phyloP scores from a whole-genome alignment of 1,140 invertebrate species.

The Hydropsyche tenuis region DNA sequence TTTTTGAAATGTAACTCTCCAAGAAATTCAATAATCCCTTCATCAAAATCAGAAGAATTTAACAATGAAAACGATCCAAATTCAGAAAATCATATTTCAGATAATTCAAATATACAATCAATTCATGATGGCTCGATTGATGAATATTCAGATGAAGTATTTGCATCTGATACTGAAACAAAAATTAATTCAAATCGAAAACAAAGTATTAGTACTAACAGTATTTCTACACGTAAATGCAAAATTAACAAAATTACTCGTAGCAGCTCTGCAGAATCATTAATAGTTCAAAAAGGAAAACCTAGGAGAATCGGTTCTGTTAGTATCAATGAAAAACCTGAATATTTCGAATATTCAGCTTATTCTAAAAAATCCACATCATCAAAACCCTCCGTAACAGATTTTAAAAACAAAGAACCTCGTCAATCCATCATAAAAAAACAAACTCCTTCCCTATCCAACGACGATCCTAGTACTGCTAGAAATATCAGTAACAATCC shows the following conservation, averaged over 20 bases:
- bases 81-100: slow-evolving; percentile 2
- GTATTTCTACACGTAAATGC: too few relatives aligned
- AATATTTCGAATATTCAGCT: slow-evolving; percentile 55
- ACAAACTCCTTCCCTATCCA: slow-evolving; percentile 13
- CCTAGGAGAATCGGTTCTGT: slow-evolving; percentile 51
- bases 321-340: slow-evolving; percentile 57
- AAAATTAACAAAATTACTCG: not conserved
- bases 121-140: not conserved
- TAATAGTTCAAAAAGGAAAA: slow-evolving; percentile 15
- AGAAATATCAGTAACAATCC: too few relatives aligned
- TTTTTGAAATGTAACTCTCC: slow-evolving; percentile 47
- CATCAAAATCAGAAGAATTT: not conserved
- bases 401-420: slow-evolving; percentile 51
- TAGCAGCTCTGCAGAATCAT: not conserved
- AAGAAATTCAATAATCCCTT: slow-evolving; percentile 40
- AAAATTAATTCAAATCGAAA: not conserved
- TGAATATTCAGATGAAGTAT: not conserved
- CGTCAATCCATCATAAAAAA: slow-evolving; percentile 57
- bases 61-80: slow-evolving; percentile 4
- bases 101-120: not conserved
- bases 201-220: not conserved
- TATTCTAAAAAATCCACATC: slow-evolving; percentile 17
- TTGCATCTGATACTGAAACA: not conserved
- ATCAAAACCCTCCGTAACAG: slow-evolving; percentile 48
- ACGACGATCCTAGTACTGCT: slow-evolving; percentile 22